A percentile compares a stretch with the other conserved stretches of the same genome.
These are phyloP conservation scores for Apeltes quadracus DNA, from an alignment of 2,113 vertebrate genomes.

Conservation along the genomic window DNA sequence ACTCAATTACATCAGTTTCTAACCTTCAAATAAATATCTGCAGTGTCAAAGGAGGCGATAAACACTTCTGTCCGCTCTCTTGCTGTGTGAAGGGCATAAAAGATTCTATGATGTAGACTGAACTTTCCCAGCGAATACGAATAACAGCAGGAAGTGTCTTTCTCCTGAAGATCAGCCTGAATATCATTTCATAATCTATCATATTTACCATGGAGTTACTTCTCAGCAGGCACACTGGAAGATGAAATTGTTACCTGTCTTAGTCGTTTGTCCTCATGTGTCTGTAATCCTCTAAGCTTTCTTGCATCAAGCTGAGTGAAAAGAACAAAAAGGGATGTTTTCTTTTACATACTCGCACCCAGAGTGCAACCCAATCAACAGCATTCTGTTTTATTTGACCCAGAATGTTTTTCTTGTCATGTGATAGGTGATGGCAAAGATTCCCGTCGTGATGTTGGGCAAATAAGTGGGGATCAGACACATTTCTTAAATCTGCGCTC, in stretches of 20 bases:
- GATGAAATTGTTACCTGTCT: conserved; percentile 46
- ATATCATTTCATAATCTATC: conserved; percentile 22
- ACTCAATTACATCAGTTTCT: conserved; percentile 5
- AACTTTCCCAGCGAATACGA: conserved; percentile 9
- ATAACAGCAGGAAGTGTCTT: conserved; percentile 6
- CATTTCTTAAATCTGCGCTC: conserved; percentile 52
- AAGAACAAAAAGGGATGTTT: conserved; percentile 32
- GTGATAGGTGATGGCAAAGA: conserved; percentile 35
- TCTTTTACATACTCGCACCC: conserved; percentile 5
- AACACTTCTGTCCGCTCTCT: conserved; percentile 1
- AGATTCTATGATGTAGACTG: neutral
- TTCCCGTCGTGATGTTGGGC: conserved; percentile 35
- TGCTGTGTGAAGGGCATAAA: neutral
- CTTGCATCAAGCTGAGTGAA: conserved; percentile 39
- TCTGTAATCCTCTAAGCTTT: conserved; percentile 32
- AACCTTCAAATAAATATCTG: neutral
- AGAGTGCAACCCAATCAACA: conserved; percentile 28
- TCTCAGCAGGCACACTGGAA: conserved; percentile 6
- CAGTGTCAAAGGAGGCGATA: neutral
- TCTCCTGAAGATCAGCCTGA: conserved; percentile 12
- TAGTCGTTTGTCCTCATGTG: conserved; percentile 5
- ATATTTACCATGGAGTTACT: conserved; percentile 32
- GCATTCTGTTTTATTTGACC: conserved; percentile 54
- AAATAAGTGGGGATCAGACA: conserved; percentile 54
- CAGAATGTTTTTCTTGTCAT: conserved; percentile 38